Evolutionary conservation across 2,888 invertebrate genomes (phyloP).

Genomic region (Seladonia tumulorum): DNA sequence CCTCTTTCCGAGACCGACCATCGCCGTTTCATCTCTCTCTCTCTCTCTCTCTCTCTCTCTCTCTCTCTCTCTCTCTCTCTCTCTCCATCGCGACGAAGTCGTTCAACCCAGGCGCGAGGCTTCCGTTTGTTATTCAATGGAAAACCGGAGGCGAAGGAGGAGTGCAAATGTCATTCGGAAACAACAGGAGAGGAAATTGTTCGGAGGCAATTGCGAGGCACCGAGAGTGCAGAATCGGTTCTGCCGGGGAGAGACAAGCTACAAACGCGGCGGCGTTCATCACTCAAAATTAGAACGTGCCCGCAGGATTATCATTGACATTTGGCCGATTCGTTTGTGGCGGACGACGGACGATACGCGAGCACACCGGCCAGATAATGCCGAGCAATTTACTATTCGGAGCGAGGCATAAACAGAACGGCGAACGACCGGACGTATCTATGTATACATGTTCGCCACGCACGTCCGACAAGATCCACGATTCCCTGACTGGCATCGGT

Average conservation of each 20-base stretch:
- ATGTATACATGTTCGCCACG: conserved; percentile 27
- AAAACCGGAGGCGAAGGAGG: neutral
- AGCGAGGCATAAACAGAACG: conserved; percentile 64
- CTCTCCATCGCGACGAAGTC: neutral
- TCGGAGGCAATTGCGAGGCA: conserved; percentile 12
- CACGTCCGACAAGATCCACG: conserved; percentile 39
- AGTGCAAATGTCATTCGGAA: neutral
- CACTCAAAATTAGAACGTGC: conserved; percentile 46
- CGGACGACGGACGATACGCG: conserved; percentile 56
- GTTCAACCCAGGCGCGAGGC: neutral
- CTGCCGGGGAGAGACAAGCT: neutral
- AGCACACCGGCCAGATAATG: conserved; percentile 59
- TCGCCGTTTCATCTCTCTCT: neutral
- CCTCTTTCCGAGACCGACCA: neutral
- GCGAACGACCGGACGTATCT: conserved; percentile 48
- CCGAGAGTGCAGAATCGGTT: neutral
- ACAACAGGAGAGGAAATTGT: conserved; percentile 19
- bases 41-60: too few species aligned
- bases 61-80: neutral
- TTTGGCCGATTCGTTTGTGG: conserved; percentile 47
- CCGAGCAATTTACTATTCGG: conserved; percentile 65
- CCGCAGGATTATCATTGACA: conserved; percentile 64
- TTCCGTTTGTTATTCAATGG: neutral
- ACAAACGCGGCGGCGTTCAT: conserved; percentile 40
- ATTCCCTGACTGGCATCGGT: conserved; percentile 54